Evolutionary conservation across 2,797 vertebrate species (phyloP), one percentile per base, ranked within the genome.

Genomic region (Apogon hyalosoma): DNA sequence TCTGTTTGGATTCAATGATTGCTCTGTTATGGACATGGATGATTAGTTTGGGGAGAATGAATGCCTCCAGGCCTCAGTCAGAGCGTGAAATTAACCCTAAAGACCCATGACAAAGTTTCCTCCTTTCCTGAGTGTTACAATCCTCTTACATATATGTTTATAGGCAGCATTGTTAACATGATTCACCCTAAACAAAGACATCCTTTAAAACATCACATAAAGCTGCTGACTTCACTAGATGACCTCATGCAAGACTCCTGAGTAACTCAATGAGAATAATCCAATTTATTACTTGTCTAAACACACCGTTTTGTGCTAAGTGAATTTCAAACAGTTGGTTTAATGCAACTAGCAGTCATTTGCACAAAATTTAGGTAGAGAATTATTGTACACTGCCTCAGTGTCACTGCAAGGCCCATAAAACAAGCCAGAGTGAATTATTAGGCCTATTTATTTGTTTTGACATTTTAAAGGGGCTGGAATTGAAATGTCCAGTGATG

Each of bases 281-380:
- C 60, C 2, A 56, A 76, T 86, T 78, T 18, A 82, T 86, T 84
- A 60, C 63, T 63, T 77, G 28, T 21, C 36, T 33, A 80, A 82
- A 84, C 52, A 72, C 50, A 51, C 41, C 2, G 19, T 38, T 51
- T 21, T 0, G 9, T 56, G 39, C 1, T 59, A 53, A 82, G 67
- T 73, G 56, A 40, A 61, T 79, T 74, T 64, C 65, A 59, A 46
- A 41, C 61, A 14, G 49, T 70, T 70, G 36, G 2, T 9, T 46
- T 24, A 24, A 31, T 7, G 7, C 19, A n/a, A 36, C n/a, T n/a
- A n/a, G n/a, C n/a, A n/a, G n/a, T n/a, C n/a, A n/a, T n/a, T 21
- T 60, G 54, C 40, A 16, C 19, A 40, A 3, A 38, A n/a, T 4
- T 8, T 11, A 13, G 43, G 70, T 38, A 19, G 50, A 53, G 43